These are phyloP conservation scores for Champsocephalus esox DNA, from an alignment of 2,797 vertebrate genomes.

Conservation along the genomic window DNA sequence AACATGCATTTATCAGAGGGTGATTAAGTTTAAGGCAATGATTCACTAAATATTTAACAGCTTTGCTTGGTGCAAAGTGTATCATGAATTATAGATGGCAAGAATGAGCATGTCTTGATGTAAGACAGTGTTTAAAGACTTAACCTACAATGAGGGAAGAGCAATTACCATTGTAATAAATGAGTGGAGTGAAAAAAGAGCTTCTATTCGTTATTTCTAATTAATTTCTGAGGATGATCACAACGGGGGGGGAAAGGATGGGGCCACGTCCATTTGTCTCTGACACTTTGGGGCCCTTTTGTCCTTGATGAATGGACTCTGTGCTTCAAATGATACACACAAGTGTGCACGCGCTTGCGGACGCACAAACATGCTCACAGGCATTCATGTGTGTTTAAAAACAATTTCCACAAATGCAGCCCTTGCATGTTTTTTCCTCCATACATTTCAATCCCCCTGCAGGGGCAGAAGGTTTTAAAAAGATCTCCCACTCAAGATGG, in stretches of 20 bases:
- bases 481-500: constrained; percentile 2
- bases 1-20: constrained; percentile 85
- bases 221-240: constrained; percentile 86
- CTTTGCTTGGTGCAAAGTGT: constrained; percentile 90
- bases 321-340: constrained; percentile 63
- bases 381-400: neutral
- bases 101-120: constrained; percentile 87
- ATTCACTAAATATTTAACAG: constrained; percentile 92
- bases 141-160: constrained; percentile 88
- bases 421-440: neutral
- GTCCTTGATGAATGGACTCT: constrained; percentile 84
- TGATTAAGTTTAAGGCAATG: constrained; percentile 89
- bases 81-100: constrained; percentile 89
- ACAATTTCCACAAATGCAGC: neutral
- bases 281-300: constrained; percentile 83
- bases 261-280: constrained; percentile 81
- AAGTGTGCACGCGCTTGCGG: constrained; percentile 19
- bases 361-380: constrained; percentile 3
- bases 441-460: neutral
- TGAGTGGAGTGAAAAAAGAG: constrained; percentile 78
- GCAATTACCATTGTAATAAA: constrained; percentile 89
- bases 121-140: constrained; percentile 89
- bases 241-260: constrained; percentile 66
- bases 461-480: neutral
- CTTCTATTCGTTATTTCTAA: constrained; percentile 87